A percentile compares a stretch with the other conserved stretches of the same genome.
Evolutionary conservation across 1,140 invertebrate genomes (phyloP).

Genomic region (Sipha flava): DNA sequence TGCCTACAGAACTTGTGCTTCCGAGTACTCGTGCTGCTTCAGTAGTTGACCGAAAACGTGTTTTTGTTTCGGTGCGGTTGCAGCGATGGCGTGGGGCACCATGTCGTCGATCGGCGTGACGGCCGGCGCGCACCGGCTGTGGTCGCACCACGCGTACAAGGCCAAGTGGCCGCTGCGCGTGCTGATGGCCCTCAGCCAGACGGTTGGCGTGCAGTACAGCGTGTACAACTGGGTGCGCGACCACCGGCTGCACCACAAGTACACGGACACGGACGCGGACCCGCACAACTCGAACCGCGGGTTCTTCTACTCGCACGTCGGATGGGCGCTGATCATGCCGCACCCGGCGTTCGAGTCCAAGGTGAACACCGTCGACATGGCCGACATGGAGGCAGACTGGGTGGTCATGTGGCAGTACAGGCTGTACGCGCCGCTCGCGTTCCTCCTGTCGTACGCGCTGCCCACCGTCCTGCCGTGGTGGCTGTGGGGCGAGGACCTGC

Average conservation of each 20-base stretch:
- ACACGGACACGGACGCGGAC: constrained; percentile 83
- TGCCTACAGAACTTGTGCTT: no score
- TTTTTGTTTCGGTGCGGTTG: neutral
- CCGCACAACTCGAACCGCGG: constrained; percentile 65
- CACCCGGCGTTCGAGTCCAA: constrained; percentile 74
- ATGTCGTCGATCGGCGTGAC: constrained; percentile 53
- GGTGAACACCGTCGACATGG: constrained; percentile 68
- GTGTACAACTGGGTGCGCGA: constrained; percentile 69
- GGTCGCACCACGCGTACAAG: constrained; percentile 59
- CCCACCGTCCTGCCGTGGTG: constrained; percentile 53
- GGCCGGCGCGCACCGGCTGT: constrained; percentile 58
- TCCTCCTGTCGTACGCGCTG: constrained; percentile 34
- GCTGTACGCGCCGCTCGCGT: constrained; percentile 42
- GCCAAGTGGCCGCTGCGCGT: constrained; percentile 52
- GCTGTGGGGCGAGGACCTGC: constrained; percentile 55
- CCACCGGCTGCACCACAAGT: constrained; percentile 87
- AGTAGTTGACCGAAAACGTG: no score
- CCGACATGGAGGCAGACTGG: constrained; percentile 61
- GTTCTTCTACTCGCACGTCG: constrained; percentile 88
- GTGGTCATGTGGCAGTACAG: constrained; percentile 57
- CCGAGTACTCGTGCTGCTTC: no score
- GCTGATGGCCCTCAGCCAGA: constrained; percentile 48
- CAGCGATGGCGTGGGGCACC: constrained; percentile 41
- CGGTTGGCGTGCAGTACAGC: constrained; percentile 41
- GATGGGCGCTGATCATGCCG: constrained; percentile 77